A percentile compares a stretch with the other conserved stretches of the same genome.
phyloP scores from a whole-genome alignment of 2,888 invertebrate genomes.

The Apodemia mormo region DNA sequence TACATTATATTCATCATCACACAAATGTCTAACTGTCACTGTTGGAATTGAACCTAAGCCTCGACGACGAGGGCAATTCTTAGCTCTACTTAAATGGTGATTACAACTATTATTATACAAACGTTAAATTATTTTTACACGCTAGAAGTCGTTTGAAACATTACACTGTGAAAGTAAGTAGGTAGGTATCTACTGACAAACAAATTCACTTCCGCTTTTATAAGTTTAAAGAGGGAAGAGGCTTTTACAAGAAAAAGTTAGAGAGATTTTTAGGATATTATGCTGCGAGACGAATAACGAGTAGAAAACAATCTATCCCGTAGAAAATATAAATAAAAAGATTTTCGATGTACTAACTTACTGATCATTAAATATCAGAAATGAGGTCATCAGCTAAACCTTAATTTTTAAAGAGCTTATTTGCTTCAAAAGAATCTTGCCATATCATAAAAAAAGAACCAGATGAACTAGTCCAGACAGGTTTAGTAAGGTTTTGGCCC shows the following conservation, averaged over 20 bases:
- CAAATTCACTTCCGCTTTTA: constrained; percentile 1
- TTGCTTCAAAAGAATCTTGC: constrained; percentile 17
- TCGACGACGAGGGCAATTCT: too few relatives aligned
- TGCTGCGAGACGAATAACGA: neutral
- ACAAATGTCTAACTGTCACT: too few relatives aligned
- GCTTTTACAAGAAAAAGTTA: neutral
- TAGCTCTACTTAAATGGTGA: too few relatives aligned
- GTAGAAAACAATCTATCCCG: neutral
- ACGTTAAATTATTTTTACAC: too few relatives aligned
- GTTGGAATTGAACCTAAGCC: too few relatives aligned
- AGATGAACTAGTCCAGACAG: constrained; percentile 56
- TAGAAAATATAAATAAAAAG: neutral
- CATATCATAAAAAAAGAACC: constrained; percentile 29
- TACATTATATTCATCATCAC: too few relatives aligned
- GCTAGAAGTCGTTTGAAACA: neutral
- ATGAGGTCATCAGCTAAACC: constrained; percentile 14
- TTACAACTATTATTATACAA: too few relatives aligned
- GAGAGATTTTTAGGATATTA: neutral
- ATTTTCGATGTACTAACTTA: neutral
- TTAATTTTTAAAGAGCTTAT: constrained; percentile 2
- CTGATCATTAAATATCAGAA: neutral
- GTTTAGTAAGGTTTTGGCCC: constrained; percentile 46
- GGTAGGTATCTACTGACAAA: neutral
- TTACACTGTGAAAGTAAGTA: neutral
- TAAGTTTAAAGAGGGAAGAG: neutral